Evolutionary conservation across 1,140 invertebrate genomes (phyloP), one percentile per base, ranked within the genome.

Genomic region (Sweltsa coloradensis): DNA sequence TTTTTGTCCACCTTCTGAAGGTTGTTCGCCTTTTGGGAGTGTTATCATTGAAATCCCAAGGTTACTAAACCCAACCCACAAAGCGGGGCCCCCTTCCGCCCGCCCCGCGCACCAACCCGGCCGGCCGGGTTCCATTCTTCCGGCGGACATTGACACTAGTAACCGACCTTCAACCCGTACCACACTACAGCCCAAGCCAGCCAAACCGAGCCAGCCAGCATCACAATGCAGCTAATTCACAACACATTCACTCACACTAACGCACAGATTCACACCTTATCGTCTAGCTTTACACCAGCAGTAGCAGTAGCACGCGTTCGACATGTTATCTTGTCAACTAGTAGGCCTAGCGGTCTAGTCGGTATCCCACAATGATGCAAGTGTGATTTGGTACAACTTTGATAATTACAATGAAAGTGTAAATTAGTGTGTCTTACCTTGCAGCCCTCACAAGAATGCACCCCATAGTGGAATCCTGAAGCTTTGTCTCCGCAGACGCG

Each of bases 401-500:
- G 29, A 40, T 37, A 49, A 24, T 45, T 41, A 9, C 29, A 4
- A 49, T 41, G 6, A 9, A 31, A 42, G 1, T 39, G 5, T 36
- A 37, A 14, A 6, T n/a, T 2, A 29, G 6, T 9, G 29, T 36
- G 21, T 70, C 81, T 82, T 76, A 98, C 95, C 83, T 99, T 99
- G 74, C 96, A 99, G 59, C 96, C 96, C 73, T 99, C 96, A 70
- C 96, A 99, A 45, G 92, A 96, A 58, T 97, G 96, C 51, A 99
- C 95, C 24, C 95, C 96, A 78, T 98, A 98, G 68, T 99, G 95
- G 68, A 98, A 99, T 22, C 96, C 96, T 42, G 91, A 96, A 37
- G 96, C 94, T 65, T 97, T 97, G 71, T 99, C 96, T 23, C 94
- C 95, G 68, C 96, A 99, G n/a, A 99, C 95, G 58, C 94, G 84